These are phyloP conservation scores for Platycercus adscitus DNA, from an alignment of 2,113 vertebrate species.

Conservation along the genomic window DNA sequence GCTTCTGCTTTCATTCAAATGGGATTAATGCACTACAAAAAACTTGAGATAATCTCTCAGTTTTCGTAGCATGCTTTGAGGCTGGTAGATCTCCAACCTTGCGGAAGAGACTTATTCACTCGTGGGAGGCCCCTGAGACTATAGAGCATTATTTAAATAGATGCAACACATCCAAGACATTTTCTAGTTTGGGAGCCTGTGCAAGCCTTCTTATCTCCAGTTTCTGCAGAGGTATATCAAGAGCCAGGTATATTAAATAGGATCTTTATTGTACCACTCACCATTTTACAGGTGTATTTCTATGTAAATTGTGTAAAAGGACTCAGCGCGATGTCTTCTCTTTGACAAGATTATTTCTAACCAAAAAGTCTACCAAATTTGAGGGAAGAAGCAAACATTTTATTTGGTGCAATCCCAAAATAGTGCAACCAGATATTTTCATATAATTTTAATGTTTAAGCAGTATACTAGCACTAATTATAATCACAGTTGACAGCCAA, in stretches of 20 bases:
- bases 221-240: background rate
- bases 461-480: background rate
- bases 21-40: background rate
- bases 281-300: background rate
- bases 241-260: background rate
- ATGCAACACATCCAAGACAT: background rate
- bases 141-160: background rate
- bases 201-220: background rate
- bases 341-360: background rate
- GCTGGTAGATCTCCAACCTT: background rate
- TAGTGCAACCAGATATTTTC: background rate
- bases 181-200: background rate
- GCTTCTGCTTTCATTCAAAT: background rate
- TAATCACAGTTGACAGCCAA: background rate
- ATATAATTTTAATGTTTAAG: background rate
- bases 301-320: background rate
- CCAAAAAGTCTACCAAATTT: background rate
- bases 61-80: background rate
- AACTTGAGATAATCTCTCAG: background rate
- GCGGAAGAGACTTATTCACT: background rate
- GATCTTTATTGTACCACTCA: background rate
- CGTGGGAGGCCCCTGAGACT: background rate
- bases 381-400: background rate
- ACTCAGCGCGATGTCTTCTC: background rate
- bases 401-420: background rate